Percentiles rank a stretch among this genome's conserved stretches.
phyloP scores from a whole-genome alignment of 2,113 vertebrate species.

The Alligator sinensis region DNA sequence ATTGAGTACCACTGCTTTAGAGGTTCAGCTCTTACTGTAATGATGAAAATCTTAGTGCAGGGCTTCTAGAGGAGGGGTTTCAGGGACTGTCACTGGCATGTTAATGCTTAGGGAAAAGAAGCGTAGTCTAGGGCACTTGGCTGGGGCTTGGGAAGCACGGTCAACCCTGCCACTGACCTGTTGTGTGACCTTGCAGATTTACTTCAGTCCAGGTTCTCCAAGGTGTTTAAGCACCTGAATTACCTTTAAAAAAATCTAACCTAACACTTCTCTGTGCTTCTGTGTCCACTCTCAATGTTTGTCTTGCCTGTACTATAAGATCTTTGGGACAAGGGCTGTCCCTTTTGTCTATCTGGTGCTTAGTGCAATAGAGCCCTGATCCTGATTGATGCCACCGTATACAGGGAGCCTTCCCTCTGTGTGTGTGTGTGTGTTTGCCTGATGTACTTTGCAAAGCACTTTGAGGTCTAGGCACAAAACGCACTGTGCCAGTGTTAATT shows the following conservation, averaged over 20 bases:
- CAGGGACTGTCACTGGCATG: no score
- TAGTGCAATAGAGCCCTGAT: background rate
- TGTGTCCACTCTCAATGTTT: background rate
- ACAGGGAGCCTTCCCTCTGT: rapidly evolving
- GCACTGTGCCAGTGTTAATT: rapidly evolving
- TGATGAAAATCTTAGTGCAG: no score
- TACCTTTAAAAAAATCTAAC: no score
- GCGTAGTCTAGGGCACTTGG: background rate
- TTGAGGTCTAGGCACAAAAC: background rate
- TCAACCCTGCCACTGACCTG: background rate
- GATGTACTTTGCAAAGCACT: background rate
- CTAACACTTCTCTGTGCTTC: background rate
- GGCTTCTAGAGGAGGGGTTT: no score
- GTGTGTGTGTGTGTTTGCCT: rapidly evolving
- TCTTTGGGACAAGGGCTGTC: background rate
- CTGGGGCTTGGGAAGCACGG: background rate
- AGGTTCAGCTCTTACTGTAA: no score
- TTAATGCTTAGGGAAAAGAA: background rate
- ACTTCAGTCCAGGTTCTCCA: no score
- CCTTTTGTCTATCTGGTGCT: rapidly evolving
- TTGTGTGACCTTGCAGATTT: background rate
- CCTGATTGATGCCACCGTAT: background rate
- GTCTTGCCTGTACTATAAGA: background rate
- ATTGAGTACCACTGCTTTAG: no score
- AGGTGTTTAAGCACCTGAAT: no score